phyloP scores from a whole-genome alignment of 2,888 invertebrate genomes.

The Drosophila percnosoma region DNA sequence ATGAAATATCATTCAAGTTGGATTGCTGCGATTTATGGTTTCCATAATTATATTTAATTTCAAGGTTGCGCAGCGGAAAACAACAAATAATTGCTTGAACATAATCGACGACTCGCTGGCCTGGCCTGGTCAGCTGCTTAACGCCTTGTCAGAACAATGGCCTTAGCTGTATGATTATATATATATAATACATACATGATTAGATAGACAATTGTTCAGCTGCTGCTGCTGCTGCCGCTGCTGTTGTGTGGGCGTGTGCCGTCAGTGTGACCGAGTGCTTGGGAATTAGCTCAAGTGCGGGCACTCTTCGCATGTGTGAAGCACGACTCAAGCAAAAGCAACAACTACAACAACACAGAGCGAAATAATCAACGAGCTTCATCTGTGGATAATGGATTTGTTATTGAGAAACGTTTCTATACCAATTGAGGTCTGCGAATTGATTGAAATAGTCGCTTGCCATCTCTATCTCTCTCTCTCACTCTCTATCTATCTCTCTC shows the following conservation, averaged over 20 bases:
- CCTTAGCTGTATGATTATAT: slow-evolving; percentile 54
- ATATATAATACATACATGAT: slow-evolving; percentile 24
- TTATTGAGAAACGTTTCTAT: slow-evolving; percentile 55
- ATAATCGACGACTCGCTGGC: slow-evolving; percentile 54
- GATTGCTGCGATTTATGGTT: slow-evolving; percentile 61
- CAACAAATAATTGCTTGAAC: slow-evolving; percentile 66
- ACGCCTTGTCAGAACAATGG: slow-evolving; percentile 78
- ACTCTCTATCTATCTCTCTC: neutral
- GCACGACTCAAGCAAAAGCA: slow-evolving; percentile 34
- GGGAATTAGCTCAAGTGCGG: slow-evolving; percentile 77
- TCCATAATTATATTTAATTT: slow-evolving; percentile 80
- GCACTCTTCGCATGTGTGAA: slow-evolving; percentile 60
- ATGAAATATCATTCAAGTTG: slow-evolving; percentile 75
- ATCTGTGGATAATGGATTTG: slow-evolving; percentile 67
- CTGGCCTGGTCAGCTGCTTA: slow-evolving; percentile 68
- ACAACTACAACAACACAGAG: slow-evolving; percentile 14
- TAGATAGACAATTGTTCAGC: slow-evolving; percentile 40
- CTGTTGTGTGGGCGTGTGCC: slow-evolving; percentile 47
- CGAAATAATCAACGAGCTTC: slow-evolving; percentile 44
- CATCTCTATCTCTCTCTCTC: neutral
- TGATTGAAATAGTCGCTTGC: slow-evolving; percentile 45
- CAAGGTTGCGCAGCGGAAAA: slow-evolving; percentile 74
- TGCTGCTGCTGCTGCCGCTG: slow-evolving; percentile 19
- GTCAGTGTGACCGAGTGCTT: slow-evolving; percentile 52
- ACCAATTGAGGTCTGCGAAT: slow-evolving; percentile 53